Evolutionary conservation across 2,888 invertebrate species (phyloP), one percentile per base, ranked within the genome.

Genomic region (Spialia ferax): DNA sequence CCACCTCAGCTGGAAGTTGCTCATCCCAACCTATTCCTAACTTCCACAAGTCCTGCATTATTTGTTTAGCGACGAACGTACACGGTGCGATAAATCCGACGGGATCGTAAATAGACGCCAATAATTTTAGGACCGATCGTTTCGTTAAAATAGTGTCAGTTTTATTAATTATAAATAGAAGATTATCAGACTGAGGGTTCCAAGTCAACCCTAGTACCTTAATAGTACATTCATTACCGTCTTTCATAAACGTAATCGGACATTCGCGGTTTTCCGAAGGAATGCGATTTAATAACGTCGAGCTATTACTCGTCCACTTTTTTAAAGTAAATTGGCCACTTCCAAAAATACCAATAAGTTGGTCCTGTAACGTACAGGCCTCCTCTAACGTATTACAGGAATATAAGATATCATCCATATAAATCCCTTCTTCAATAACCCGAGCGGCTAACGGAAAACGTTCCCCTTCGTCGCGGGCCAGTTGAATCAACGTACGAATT

Each of bases 311-410:
- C 18, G 50, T 22, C 50, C 50, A 50, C 22, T 50, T 50, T 22
- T 50, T 50, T 22, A 50, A 22, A 0, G 20, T 13, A 13, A 50
- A 50, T 6, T 22, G 22, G 6, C 22, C 50, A 22, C 50, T 22
- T 22, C 6, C 22, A 13, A 50, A 50, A 13, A 50, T 20, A 22
- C 50, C 50, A 22, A 50, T 13, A 22, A 50, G 22, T 50, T 50
- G 18, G 22, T 50, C 22, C 50, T 50, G 50, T 50, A 50, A 50
- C 22, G 50, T 50, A 50, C 50, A 50, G 50, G 50, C 50, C 22
- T 50, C 22, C 22, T 22, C 50, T 13, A 22, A 20, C 0, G 22
- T 13, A 22, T 50, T 22, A 50, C 50, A 50, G 13, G 50, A 50
- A 2, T 50, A 50, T 13, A 50, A 22, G 13, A 50, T 22, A 20